Percentiles rank a stretch among this genome's conserved stretches.
Conservation (phyloP, 2,888 invertebrate genomes). For the Ditula angustiorana region DNA sequence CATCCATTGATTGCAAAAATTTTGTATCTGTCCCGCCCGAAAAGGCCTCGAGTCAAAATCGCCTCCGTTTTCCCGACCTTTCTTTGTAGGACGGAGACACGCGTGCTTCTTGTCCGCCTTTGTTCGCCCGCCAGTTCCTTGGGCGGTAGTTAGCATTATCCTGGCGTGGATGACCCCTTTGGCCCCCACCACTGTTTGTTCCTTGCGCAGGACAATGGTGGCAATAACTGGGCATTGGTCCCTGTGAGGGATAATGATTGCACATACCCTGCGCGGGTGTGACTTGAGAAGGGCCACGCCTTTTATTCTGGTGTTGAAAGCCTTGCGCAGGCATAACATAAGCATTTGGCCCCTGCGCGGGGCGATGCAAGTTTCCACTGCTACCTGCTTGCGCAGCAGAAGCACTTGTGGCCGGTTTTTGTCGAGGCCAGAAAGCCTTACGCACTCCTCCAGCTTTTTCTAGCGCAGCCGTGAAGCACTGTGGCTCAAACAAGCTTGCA, state of each 20-base stretch:
- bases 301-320: neutral
- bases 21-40: too few relatives aligned
- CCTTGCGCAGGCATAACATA: neutral
- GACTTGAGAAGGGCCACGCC: neutral
- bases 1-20: too few relatives aligned
- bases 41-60: too few relatives aligned
- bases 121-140: neutral
- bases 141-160: neutral
- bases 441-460: too few relatives aligned
- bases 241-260: neutral
- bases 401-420: too few relatives aligned
- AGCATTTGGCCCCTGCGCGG: neutral
- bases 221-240: neutral
- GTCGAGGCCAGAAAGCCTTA: too few relatives aligned
- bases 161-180: too few relatives aligned
- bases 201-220: neutral
- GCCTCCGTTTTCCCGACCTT: too few relatives aligned
- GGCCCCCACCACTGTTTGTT: neutral
- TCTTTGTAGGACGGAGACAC: neutral
- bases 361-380: too few relatives aligned
- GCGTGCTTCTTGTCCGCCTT: neutral
- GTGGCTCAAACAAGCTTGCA: too few relatives aligned
- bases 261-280: neutral
- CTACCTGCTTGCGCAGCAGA: neutral
- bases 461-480: too few relatives aligned